These are phyloP conservation scores for Stegodyphus dumicola DNA, from an alignment of 1,140 invertebrate genomes.

Conservation along the genomic window DNA sequence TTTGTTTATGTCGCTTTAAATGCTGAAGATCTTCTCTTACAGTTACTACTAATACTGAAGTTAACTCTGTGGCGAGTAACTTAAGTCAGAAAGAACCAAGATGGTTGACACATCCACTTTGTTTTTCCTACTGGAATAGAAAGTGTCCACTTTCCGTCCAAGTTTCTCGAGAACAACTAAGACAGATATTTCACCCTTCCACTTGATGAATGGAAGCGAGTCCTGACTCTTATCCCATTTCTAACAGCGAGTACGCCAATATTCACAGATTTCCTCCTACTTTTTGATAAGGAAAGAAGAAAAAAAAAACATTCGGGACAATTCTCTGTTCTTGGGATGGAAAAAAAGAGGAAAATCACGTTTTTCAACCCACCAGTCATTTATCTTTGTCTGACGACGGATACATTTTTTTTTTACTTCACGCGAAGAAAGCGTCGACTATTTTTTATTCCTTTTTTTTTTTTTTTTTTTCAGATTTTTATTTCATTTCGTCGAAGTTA, in stretches of 20 bases:
- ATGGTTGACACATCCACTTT: no score
- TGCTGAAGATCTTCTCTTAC: no score
- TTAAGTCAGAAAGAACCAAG: no score
- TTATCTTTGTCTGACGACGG: conserved; percentile 44
- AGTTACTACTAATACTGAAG: no score
- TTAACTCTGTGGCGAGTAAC: no score
- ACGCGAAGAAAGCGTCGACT: conserved; percentile 16
- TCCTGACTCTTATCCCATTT: conserved; percentile 38
- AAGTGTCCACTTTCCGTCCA: conserved; percentile 13
- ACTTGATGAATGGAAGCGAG: conserved; percentile 18
- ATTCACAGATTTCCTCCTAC: conserved; percentile 29
- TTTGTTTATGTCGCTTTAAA: no score
- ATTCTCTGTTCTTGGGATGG: no score
- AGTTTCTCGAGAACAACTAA: conserved; percentile 20
- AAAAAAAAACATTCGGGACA: background rate
- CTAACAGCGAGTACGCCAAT: conserved; percentile 22
- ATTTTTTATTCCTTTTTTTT: background rate
- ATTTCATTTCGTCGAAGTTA: background rate
- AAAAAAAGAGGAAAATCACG: conserved; percentile 20
- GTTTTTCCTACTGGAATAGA: background rate
- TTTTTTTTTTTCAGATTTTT: background rate
- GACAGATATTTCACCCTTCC: conserved; percentile 27
- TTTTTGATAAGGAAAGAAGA: conserved; percentile 21
- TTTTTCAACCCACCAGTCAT: conserved; percentile 24
- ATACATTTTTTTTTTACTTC: conserved; percentile 25